Evolutionary conservation across 2,797 vertebrate genomes (phyloP), one percentile per base, ranked within the genome.

Genomic region (Melanotaenia parkinsoni): DNA sequence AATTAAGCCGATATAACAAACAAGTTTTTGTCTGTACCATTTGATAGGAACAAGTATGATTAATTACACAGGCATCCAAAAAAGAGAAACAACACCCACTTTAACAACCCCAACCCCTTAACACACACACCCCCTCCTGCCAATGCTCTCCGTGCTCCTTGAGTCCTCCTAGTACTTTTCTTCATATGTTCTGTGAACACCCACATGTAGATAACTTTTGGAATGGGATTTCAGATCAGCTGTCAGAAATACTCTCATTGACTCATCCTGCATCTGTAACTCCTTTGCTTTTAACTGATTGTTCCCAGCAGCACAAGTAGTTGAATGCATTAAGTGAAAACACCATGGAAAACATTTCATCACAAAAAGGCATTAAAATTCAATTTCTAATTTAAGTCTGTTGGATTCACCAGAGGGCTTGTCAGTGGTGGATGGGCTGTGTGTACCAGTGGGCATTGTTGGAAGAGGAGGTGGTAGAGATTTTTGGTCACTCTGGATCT

Each of bases 401-500:
- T 40, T 28, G 4, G 72, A 96, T 97, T 97, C 91, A 99, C 98
- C 98, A 30, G 97, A 98, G 0, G 97, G 97, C 79, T 97, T 98
- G 90, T 98, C 94, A 2, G 97, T 98, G 73, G 96, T 96, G 51
- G 95, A 96, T 0, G 96, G 96, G 76, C 95, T 95, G 76, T 97
- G 96, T 35, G 96, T 98, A 72, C 96, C 96, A 13, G 94, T 80
- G 30, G 97, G 96, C 96, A 99, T 98, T 1, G 97, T 98, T 58
- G 97, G 96, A 76, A 96, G 89, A 22, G 95, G 89, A 3, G 95
- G 95, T 3, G 95, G 95, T 9, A 95, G 89, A 76, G 95, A 94
- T 89, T 99, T 99, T 65, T 96, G 98, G 83, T 99, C 98, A 10
- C 96, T 98, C 87, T 99, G 98, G 86, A 99, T 99, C 93, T 99